Conservation (phyloP, 1,140 invertebrate species). For the Chionoecetes opilio region DNA sequence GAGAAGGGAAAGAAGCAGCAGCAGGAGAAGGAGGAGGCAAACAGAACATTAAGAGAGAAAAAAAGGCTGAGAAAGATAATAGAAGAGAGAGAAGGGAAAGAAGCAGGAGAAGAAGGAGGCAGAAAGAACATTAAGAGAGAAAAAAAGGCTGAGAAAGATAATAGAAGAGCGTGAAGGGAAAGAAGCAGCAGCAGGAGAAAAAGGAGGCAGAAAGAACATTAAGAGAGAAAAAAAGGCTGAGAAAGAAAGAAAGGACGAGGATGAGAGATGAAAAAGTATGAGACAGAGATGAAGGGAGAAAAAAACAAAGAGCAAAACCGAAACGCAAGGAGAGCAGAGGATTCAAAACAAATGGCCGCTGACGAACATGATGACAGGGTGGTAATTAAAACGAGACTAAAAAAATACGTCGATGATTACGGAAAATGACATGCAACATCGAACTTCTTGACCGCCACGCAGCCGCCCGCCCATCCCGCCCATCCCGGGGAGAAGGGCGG, state of each 20-base stretch:
- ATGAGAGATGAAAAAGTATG: neutral
- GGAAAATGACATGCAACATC: constrained; percentile 29
- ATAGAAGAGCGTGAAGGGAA: neutral
- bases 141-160: too few relatives aligned
- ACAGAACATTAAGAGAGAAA: too few relatives aligned
- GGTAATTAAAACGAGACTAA: neutral
- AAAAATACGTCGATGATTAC: neutral
- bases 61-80: too few relatives aligned
- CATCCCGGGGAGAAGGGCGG: too few relatives aligned
- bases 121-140: too few relatives aligned
- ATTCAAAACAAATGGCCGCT: too few relatives aligned
- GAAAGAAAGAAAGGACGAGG: neutral
- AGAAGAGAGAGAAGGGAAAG: too few relatives aligned
- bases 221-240: neutral
- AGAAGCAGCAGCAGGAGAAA: neutral
- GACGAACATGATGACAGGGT: too few relatives aligned
- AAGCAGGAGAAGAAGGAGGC: too few relatives aligned
- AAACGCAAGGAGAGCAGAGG: neutral
- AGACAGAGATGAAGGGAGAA: neutral
- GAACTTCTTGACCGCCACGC: neutral
- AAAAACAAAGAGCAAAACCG: neutral
- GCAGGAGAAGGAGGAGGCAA: neutral
- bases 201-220: neutral
- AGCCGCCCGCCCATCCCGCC: too few relatives aligned
- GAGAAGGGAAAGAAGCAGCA: neutral